Percentiles rank a stretch among this genome's conserved stretches.
These are phyloP conservation scores for Gerris lacustris DNA, from an alignment of 2,888 invertebrate genomes.

Conservation along the genomic window DNA sequence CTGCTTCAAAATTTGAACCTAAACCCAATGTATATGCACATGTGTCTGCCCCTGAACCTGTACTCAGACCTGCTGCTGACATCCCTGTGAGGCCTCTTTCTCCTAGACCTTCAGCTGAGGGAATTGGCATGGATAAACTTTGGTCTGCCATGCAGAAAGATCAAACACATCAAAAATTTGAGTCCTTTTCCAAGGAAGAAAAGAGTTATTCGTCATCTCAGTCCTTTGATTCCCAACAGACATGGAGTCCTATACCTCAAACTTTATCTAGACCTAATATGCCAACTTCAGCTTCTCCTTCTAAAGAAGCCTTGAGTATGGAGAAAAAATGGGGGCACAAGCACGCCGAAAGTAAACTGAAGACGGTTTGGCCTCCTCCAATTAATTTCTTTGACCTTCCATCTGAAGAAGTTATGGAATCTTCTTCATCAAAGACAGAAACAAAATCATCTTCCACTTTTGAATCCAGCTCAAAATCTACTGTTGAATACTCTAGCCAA, in stretches of 20 bases:
- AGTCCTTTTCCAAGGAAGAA: slow-evolving; percentile 5
- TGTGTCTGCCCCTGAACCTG: slow-evolving; percentile 29
- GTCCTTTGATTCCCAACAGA: neutral
- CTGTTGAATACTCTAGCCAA: slow-evolving; percentile 3
- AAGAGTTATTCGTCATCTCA: neutral
- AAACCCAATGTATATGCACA: neutral
- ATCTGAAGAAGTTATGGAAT: slow-evolving; percentile 20
- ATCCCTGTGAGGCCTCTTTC: slow-evolving; percentile 38
- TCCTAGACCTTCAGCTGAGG: slow-evolving; percentile 51
- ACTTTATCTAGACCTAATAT: slow-evolving; percentile 24
- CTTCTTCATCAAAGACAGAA: slow-evolving; percentile 1
- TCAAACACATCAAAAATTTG: slow-evolving; percentile 15
- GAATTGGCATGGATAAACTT: slow-evolving; percentile 53
- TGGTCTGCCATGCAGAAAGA: slow-evolving; percentile 41
- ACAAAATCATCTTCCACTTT: neutral
- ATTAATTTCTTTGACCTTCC: slow-evolving; percentile 25
- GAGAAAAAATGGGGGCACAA: slow-evolving; percentile 36
- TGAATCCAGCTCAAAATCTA: neutral
- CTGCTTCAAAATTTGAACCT: neutral
- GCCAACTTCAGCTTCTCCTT: slow-evolving; percentile 36
- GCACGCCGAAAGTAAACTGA: slow-evolving; percentile 22
- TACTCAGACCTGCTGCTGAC: slow-evolving; percentile 36
- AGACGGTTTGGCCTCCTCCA: slow-evolving; percentile 26
- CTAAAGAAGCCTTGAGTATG: slow-evolving; percentile 36
- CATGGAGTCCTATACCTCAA: neutral